Conservation (phyloP, 2,888 invertebrate genomes). For the Hirtodrosophila trivittata region DNA sequence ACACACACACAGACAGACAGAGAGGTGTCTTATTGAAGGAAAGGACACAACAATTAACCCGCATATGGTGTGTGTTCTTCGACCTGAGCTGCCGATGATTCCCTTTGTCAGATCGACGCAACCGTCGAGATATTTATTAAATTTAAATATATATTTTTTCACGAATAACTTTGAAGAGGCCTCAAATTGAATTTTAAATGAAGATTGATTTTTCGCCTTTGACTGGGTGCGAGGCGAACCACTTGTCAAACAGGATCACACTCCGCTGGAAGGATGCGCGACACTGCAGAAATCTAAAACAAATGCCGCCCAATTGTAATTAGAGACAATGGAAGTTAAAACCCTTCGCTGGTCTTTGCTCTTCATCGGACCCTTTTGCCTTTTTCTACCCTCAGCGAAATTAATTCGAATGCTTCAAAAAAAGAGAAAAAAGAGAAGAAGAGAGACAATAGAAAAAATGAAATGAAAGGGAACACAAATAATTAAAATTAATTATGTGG, state of each 20-base stretch:
- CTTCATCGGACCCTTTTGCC: slow-evolving; percentile 60
- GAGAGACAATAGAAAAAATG: slow-evolving; percentile 9
- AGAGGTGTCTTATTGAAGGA: slow-evolving; percentile 1
- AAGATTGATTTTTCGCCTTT: slow-evolving; percentile 71
- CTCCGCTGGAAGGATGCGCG: slow-evolving; percentile 22
- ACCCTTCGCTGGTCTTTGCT: slow-evolving; percentile 39
- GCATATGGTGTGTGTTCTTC: slow-evolving; percentile 6
- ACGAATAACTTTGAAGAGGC: slow-evolving; percentile 1
- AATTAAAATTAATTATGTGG: slow-evolving; percentile 78
- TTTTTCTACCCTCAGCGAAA: slow-evolving; percentile 53
- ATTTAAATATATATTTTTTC: neutral
- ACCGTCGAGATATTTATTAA: too few species aligned
- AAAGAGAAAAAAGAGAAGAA: slow-evolving; percentile 9
- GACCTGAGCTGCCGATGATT: neutral
- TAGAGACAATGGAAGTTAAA: slow-evolving; percentile 66
- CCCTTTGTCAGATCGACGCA: too few species aligned
- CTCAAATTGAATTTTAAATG: slow-evolving; percentile 76
- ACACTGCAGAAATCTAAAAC: slow-evolving; percentile 53
- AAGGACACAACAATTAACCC: slow-evolving; percentile 17
- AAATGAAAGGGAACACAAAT: slow-evolving; percentile 54
- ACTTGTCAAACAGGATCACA: slow-evolving; percentile 29
- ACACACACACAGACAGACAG: neutral
- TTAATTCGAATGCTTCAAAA: slow-evolving; percentile 63
- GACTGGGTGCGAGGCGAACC: slow-evolving; percentile 8
- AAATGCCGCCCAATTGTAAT: slow-evolving; percentile 74